A percentile compares a stretch with the other conserved stretches of the same genome.
Conservation (phyloP, 1,140 invertebrate genomes). For the Arctopsyche grandis region DNA sequence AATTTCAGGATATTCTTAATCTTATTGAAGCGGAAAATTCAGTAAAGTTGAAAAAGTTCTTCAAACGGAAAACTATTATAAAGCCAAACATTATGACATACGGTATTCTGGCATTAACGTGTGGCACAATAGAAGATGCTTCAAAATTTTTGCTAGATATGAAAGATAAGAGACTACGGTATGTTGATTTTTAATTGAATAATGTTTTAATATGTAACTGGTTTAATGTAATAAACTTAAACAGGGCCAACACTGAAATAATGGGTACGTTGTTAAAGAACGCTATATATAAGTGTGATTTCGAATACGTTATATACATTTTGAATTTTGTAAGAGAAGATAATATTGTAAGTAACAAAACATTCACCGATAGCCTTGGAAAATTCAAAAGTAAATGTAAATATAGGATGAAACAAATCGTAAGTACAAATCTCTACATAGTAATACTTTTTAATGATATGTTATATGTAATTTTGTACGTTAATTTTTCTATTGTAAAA, state of each 20-base stretch:
- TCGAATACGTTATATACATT: constrained; percentile 73
- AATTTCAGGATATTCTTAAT: constrained; percentile 70
- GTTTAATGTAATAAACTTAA: constrained; percentile 55
- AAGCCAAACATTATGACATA: constrained; percentile 84
- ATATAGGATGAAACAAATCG: constrained; percentile 34
- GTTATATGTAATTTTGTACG: too few relatives aligned
- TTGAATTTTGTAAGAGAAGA: constrained; percentile 72
- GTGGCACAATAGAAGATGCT: constrained; percentile 70
- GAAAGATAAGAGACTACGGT: constrained; percentile 72
- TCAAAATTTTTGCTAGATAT: constrained; percentile 75
- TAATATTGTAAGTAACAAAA: constrained; percentile 69
- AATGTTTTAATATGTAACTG: constrained; percentile 9
- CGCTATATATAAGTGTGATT: constrained; percentile 70
- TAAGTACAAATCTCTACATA: too few relatives aligned
- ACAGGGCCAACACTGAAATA: constrained; percentile 78
- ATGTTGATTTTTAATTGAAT: constrained; percentile 34
- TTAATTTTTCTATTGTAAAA: too few relatives aligned
- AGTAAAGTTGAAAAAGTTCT: constrained; percentile 56
- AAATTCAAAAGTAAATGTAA: constrained; percentile 65
- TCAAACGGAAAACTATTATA: constrained; percentile 66
- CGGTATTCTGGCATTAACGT: constrained; percentile 84
- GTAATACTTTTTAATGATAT: too few relatives aligned
- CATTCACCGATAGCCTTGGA: constrained; percentile 68
- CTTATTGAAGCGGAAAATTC: constrained; percentile 68
- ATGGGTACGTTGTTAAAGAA: constrained; percentile 74